These are phyloP conservation scores for Globodera ellingtonae DNA, from an alignment of 1,140 invertebrate genomes.

Conservation along the genomic window DNA sequence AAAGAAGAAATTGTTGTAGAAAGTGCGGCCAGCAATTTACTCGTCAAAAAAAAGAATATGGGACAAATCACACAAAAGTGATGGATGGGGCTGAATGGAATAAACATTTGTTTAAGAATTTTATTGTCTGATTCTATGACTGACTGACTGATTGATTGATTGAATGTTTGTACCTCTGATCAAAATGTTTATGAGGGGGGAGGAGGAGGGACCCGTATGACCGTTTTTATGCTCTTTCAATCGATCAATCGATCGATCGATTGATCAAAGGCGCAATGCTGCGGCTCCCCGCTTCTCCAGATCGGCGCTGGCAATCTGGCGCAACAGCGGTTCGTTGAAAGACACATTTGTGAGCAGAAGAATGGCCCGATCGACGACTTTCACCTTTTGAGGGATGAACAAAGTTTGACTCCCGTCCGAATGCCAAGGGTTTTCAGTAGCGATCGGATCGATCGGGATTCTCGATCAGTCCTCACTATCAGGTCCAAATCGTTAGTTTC, in stretches of 20 bases:
- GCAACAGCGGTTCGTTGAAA: conserved; percentile 56
- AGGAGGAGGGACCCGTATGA: conserved; percentile 21
- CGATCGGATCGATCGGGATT: neutral
- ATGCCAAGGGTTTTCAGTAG: too few relatives aligned
- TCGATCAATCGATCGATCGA: neutral
- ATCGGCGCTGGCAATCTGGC: conserved; percentile 55
- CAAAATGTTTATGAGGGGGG: neutral
- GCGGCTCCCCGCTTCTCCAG: conserved; percentile 29
- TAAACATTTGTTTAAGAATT: neutral
- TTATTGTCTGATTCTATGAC: neutral
- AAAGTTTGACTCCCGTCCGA: too few relatives aligned
- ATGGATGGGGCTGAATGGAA: neutral
- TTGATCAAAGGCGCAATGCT: neutral
- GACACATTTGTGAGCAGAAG: conserved; percentile 61
- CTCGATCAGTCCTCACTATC: neutral
- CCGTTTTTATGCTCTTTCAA: neutral
- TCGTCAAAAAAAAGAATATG: neutral
- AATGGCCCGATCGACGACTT: conserved; percentile 56
- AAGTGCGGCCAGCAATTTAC: neutral
- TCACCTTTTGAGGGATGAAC: conserved; percentile 44
- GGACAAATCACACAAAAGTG: neutral
- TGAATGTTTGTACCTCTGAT: conserved; percentile 8
- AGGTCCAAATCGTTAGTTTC: neutral
- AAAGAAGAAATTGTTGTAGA: conserved; percentile 1
- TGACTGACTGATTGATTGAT: neutral